Base-by-base conservation (phyloP, 2,797 vertebrate species). In the Hafferia zeledoni region DNA sequence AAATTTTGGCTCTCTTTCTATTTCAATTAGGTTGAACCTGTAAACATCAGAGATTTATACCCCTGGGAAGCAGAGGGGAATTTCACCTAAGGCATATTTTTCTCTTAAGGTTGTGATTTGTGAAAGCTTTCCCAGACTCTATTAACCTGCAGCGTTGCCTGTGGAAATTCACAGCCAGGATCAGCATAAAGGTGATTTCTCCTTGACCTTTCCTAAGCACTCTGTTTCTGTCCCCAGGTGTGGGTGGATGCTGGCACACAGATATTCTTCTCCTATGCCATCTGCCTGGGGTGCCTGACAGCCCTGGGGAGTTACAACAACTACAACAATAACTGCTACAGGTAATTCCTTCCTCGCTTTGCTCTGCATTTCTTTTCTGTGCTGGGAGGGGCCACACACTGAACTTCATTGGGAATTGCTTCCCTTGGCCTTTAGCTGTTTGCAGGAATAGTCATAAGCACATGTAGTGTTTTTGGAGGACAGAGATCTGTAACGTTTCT, bases 201-300 rank as follows among this genome's bases (percentile, higher is more conserved):
- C 50, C 47, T 28, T 46, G 25, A n/a, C 78, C 43, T 68, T 9
- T 30, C 35, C 31, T 83, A 70, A 80, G 57, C 20, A 24, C 30
- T 90, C 22, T n/a, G 13, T 30, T 55, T 90, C 52, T 94, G 59
- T 53, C 92, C 64, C 4, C 96, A 99, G 99, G 99, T 99, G 65
- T 99, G 99, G 99, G 99, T 99, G 90, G 99, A 99, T 82, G 99
- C 99, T 10, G 99, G 99, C 76, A 99, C 99, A 1, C 99, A 99
- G 97, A 99, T 99, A 93, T 99, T 99, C 91, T 99, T 99, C 97
- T 99, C 99, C 41, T 99, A 99, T 9, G 99, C 99, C 52, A 99
- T 99, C 97, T 99, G 99, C 96, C 91, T 99, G 98, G 99, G 99
- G 50, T 99, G 99, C 90, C 98, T 99, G 96, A 99, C 99, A 39